Percentiles rank a stretch among this genome's conserved stretches.
Evolutionary conservation across 2,888 invertebrate genomes (phyloP).

Genomic region (Parnassius glacialis): DNA sequence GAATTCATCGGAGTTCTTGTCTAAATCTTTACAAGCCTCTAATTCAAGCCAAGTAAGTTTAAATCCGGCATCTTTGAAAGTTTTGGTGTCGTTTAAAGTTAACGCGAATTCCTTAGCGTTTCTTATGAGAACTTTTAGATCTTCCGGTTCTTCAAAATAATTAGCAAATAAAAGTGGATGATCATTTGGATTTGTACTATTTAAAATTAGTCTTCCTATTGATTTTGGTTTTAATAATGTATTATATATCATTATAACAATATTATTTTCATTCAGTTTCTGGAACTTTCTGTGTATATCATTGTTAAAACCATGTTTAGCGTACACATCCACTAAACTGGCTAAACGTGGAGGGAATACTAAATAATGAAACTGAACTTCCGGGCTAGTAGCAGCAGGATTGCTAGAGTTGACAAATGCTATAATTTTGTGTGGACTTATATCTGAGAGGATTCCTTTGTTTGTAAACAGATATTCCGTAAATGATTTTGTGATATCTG

Average conservation of each 20-base stretch:
- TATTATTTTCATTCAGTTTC: slow-evolving; percentile 47
- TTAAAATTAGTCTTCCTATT: slow-evolving; percentile 83
- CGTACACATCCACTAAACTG: slow-evolving; percentile 47
- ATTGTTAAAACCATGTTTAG: slow-evolving; percentile 44
- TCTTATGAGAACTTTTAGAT: slow-evolving; percentile 58
- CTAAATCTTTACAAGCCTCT: slow-evolving; percentile 48
- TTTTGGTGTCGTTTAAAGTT: slow-evolving; percentile 46
- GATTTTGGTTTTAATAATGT: slow-evolving; percentile 85
- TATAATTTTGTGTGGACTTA: slow-evolving; percentile 57
- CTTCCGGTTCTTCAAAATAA: slow-evolving; percentile 80
- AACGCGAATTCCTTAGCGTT: slow-evolving; percentile 42
- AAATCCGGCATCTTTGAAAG: slow-evolving; percentile 47
- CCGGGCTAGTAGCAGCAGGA: slow-evolving; percentile 46
- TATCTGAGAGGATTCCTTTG: slow-evolving; percentile 69
- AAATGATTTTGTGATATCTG: slow-evolving; percentile 49
- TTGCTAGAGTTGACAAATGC: slow-evolving; percentile 56
- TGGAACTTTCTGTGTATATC: slow-evolving; percentile 44
- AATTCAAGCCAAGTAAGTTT: slow-evolving; percentile 54
- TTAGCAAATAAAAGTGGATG: slow-evolving; percentile 71
- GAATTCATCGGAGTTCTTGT: slow-evolving; percentile 38
- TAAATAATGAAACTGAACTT: slow-evolving; percentile 55
- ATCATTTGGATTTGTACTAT: slow-evolving; percentile 73
- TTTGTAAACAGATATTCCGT: slow-evolving; percentile 69
- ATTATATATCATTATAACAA: slow-evolving; percentile 71
- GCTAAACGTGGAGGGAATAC: slow-evolving; percentile 45